These are phyloP conservation scores for Ethmia dodecea DNA, from an alignment of 2,888 invertebrate species.

Conservation along the genomic window DNA sequence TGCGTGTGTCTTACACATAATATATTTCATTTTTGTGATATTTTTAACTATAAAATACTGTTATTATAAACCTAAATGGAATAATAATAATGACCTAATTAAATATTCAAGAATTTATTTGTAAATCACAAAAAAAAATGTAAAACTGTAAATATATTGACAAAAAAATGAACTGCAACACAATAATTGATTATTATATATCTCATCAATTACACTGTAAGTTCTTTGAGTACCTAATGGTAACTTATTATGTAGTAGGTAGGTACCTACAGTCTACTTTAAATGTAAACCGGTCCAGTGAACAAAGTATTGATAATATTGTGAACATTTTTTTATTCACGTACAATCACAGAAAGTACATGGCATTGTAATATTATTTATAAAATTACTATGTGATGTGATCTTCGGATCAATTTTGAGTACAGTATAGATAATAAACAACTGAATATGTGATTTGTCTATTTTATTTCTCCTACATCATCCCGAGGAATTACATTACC, in stretches of 20 bases:
- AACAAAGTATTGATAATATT: constrained; percentile 77
- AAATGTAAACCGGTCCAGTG: constrained; percentile 75
- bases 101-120: constrained; percentile 78
- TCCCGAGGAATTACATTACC: no score
- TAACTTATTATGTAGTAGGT: constrained; percentile 68
- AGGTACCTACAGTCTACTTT: constrained; percentile 65
- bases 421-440: constrained; percentile 87
- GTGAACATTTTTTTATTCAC: constrained; percentile 77
- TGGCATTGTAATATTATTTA: constrained; percentile 79
- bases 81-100: constrained; percentile 77
- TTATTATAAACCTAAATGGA: constrained; percentile 76
- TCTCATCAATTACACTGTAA: constrained; percentile 73
- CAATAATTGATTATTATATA: constrained; percentile 72
- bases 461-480: constrained; percentile 53
- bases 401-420: constrained; percentile 85
- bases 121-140: constrained; percentile 77
- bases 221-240: constrained; percentile 71
- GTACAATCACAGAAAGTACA: constrained; percentile 76
- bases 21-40: constrained; percentile 79
- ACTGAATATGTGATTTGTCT: constrained; percentile 80
- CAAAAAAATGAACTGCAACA: constrained; percentile 76
- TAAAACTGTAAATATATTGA: constrained; percentile 78
- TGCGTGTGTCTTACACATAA: constrained; percentile 79
- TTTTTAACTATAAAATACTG: constrained; percentile 79
- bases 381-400: constrained; percentile 85